These are phyloP conservation scores for Drosophila funebris DNA, from an alignment of 1,140 invertebrate genomes.

Conservation along the genomic window DNA sequence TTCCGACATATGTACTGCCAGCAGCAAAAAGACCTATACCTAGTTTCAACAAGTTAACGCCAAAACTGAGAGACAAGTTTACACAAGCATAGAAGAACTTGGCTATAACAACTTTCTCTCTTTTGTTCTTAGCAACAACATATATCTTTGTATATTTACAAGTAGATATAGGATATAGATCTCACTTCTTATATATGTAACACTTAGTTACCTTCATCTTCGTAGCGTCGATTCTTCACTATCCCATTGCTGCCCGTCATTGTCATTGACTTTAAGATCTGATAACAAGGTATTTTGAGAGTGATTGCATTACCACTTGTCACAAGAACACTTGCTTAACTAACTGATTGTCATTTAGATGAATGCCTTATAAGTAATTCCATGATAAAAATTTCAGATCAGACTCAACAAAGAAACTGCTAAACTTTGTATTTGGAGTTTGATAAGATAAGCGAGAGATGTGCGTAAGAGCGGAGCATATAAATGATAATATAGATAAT, in stretches of 20 bases:
- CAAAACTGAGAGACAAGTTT: no score
- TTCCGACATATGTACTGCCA: no score
- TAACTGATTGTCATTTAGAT: constrained; percentile 16
- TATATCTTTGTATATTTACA: no score
- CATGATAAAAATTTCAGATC: constrained; percentile 5
- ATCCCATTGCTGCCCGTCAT: constrained; percentile 20
- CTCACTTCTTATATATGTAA: no score
- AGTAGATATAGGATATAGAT: no score
- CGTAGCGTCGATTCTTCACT: constrained; percentile 41
- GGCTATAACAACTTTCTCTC: no score
- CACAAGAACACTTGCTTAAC: constrained; percentile 12
- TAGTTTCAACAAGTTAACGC: no score
- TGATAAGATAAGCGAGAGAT: constrained; percentile 18
- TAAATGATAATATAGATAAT: neutral
- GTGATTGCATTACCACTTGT: constrained; percentile 8
- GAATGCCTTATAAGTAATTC: constrained; percentile 16
- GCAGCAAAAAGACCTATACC: no score
- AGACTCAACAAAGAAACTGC: neutral
- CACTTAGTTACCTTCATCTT: constrained; percentile 25
- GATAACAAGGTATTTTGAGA: neutral
- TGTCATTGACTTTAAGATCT: neutral
- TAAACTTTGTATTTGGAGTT: neutral
- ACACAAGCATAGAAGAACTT: no score
- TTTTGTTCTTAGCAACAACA: no score
- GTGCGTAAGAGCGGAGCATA: no score